Conservation (phyloP, 2,888 invertebrate species). For the Palloptera scutellata region DNA sequence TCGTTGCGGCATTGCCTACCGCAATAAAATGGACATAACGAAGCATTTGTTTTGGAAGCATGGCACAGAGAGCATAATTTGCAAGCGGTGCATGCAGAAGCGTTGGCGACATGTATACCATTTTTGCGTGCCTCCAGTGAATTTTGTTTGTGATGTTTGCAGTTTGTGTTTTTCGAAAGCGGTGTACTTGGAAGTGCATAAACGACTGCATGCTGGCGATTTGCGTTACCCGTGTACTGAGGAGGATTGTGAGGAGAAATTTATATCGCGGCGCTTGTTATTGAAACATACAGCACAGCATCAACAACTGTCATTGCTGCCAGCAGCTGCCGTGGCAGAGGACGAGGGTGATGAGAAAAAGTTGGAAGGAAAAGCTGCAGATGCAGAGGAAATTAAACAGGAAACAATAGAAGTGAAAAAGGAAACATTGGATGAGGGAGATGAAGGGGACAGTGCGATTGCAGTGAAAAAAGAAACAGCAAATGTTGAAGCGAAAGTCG, state of each 20-base stretch:
- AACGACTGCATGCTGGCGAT: conserved; percentile 78
- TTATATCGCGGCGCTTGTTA: conserved; percentile 82
- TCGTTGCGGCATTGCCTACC: conserved; percentile 86
- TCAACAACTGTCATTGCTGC: conserved; percentile 34
- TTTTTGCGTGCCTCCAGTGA: conserved; percentile 83
- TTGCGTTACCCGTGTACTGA: conserved; percentile 77
- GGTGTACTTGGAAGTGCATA: conserved; percentile 84
- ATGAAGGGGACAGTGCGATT: not conserved
- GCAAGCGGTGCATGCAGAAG: conserved; percentile 86
- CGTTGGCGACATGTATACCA: conserved; percentile 94
- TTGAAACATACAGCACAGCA: conserved; percentile 76
- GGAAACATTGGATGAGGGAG: not conserved
- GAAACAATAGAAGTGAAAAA: not conserved
- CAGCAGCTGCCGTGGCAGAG: not conserved
- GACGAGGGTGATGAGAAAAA: conserved; percentile 5
- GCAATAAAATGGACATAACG: conserved; percentile 87
- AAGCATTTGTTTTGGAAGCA: conserved; percentile 94
- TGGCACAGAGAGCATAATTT: conserved; percentile 85
- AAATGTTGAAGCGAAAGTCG: conserved; percentile 26
- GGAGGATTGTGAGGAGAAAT: conserved; percentile 76
- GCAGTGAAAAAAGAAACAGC: conserved; percentile 26
- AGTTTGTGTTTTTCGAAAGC: conserved; percentile 77
- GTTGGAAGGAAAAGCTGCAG: not conserved
- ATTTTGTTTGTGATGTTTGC: conserved; percentile 84
- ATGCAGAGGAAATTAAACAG: not conserved